phyloP scores from a whole-genome alignment of 2,113 vertebrate genomes.

The Orientallactaga bullata region DNA sequence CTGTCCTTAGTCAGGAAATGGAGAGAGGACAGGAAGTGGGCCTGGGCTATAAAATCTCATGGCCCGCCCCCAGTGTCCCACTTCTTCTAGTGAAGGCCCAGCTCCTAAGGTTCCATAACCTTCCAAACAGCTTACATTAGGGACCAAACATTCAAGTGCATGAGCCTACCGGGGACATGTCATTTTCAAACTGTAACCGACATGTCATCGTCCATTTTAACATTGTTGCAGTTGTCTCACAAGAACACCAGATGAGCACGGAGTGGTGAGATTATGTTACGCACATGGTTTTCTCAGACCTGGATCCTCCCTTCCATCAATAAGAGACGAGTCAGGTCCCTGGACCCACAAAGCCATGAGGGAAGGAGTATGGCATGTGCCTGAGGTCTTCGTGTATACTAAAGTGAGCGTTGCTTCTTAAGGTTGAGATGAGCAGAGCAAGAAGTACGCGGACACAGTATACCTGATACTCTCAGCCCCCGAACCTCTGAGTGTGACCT shows the following conservation, averaged over 20 bases:
- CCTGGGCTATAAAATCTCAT: neutral
- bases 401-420: neutral
- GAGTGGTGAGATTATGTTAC: neutral
- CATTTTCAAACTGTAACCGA: neutral
- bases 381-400: neutral
- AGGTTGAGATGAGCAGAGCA: neutral
- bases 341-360: neutral
- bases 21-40: neutral
- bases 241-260: neutral
- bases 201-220: neutral
- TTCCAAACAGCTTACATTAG: neutral
- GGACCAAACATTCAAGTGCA: neutral
- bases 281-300: neutral
- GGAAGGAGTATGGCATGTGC: neutral
- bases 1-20: neutral
- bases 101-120: neutral
- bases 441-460: neutral
- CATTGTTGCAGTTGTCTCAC: neutral
- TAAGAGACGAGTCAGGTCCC: neutral
- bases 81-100: neutral
- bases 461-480: neutral
- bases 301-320: neutral
- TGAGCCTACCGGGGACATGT: neutral
- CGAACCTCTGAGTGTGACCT: neutral
- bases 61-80: neutral